Base-by-base conservation (phyloP, 23 tunicate species). In the Styela plicata region DNA sequence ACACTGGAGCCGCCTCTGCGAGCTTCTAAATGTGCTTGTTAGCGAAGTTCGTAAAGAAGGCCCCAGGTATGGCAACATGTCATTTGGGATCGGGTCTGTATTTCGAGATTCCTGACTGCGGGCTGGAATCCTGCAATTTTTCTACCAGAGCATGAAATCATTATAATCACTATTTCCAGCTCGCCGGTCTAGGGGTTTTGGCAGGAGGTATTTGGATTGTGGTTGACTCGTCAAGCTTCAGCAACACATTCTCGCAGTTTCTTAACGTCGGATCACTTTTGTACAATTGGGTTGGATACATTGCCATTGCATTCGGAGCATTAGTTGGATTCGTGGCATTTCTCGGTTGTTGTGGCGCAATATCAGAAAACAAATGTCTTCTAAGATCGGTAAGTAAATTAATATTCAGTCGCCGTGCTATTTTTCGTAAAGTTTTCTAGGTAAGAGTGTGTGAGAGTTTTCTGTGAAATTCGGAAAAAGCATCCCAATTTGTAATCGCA, bases 321-420 rank as follows among this genome's bases (percentile, higher is more conserved):
- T 29, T 67, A 18, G 31, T 67, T 22, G 71, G 23, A 16, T 29
- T 67, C 17, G 31, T 67, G 16, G 30, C 71, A 27, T 67, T 67
- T 29, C 31, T 27, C 17, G 71, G 71, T 0, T 67, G 71, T 29
- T 67, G 71, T 67, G 71, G 71, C 22, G 71, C 71, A 22, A 25
- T 67, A 16, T 25, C 0, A 16, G 71, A 67, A 67, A 67, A 67
- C 71, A 67, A 67, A 67, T 67, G 71, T 29, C 13, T 67, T 22
- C 71, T 67, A 18, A 24, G 71, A 29, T 29, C 31, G 71, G 71
- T 67, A 1, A 18, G 71, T 67, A 18, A 29, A 25, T 25, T 67
- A 22, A 18, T 29, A n/a, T n/a, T n/a, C n/a, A n/a, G n/a, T n/a
- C n/a, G n/a, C n/a, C n/a, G n/a, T n/a, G n/a, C n/a, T n/a, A n/a